Evolutionary conservation across 2,888 invertebrate genomes (phyloP), one percentile per base, ranked within the genome.

Genomic region (Catocala sponsa): DNA sequence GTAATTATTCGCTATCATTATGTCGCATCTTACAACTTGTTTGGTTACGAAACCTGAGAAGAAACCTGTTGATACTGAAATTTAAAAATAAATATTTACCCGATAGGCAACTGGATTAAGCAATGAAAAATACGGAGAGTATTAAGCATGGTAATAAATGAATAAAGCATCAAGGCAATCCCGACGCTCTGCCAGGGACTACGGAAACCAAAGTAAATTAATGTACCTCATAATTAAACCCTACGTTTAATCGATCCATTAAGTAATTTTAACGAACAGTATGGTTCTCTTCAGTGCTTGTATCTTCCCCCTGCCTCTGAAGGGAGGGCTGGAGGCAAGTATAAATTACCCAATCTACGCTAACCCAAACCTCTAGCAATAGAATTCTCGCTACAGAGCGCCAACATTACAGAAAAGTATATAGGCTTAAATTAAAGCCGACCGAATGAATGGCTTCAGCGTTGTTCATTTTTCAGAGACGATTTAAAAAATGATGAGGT

Each of bases 281-380:
- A 85, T 85, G 84, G 86, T 85, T 88, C 84, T 83, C 81, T 87
- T 84, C 82, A 84, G 81, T 83, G 84, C 88, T 87, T 87, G 86
- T 87, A 87, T 83, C 85, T 81, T 78, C 82, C 83, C 82, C 79
- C 78, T 75, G 67, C 75, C 78, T 75, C 74, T 69, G 70, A 74
- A 82, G 72, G 80, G 86, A 83, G 83, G 83, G 85, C 78, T 82
- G 86, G 87, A 86, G 91, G 92, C 90, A 88, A 92, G 89, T 92
- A 93, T 93, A 94, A 93, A 94, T 92, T 93, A 92, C 92, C 92
- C 90, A 93, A 93, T 93, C 92, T 92, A 89, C 91, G 89, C 83
- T 90, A 88, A 91, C 90, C 91, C 87, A 89, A 90, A 88, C 88
- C 91, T 90, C 86, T 85, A 85, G 88, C 90, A 89, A 91, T 91